These are phyloP conservation scores for Pteria penguin DNA, from an alignment of 2,888 invertebrate species.

Conservation along the genomic window DNA sequence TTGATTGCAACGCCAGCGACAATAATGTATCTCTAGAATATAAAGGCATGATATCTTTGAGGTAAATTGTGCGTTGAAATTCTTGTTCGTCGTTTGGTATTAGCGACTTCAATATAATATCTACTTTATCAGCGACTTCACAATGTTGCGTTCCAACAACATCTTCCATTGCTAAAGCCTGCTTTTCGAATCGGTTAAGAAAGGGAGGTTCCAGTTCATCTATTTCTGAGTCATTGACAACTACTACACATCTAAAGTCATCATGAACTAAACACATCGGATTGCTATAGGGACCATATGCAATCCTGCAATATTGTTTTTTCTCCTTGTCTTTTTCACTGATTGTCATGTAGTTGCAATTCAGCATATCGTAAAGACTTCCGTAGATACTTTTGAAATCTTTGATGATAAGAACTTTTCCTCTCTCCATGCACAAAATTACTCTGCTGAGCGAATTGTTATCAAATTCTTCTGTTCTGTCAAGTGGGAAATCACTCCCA, in stretches of 20 bases:
- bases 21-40: conserved; percentile 52
- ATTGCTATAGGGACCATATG: conserved; percentile 63
- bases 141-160: conserved; percentile 35
- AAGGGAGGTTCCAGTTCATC: conserved; percentile 63
- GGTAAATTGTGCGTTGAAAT: conserved; percentile 17
- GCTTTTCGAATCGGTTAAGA: conserved; percentile 71
- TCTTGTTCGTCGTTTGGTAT: conserved; percentile 3
- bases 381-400: conserved; percentile 63
- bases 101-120: conserved; percentile 21
- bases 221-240: conserved; percentile 57
- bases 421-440: conserved; percentile 68
- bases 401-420: conserved; percentile 58
- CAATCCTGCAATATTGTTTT: conserved; percentile 63
- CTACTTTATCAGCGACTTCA: conserved; percentile 28
- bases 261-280: conserved; percentile 65
- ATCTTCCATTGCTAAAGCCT: conserved; percentile 62
- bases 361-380: conserved; percentile 67
- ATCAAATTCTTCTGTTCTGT: conserved; percentile 63
- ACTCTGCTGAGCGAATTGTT: conserved; percentile 63
- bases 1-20: conserved; percentile 49
- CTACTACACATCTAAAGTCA: conserved; percentile 63
- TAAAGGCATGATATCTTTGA: conserved; percentile 44
- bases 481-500: conserved; percentile 67
- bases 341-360: conserved; percentile 64
- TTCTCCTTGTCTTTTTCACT: conserved; percentile 46